Percentiles rank a stretch among this genome's conserved stretches.
phyloP scores from a whole-genome alignment of 2,113 vertebrate genomes.

The Candoia aspera region DNA sequence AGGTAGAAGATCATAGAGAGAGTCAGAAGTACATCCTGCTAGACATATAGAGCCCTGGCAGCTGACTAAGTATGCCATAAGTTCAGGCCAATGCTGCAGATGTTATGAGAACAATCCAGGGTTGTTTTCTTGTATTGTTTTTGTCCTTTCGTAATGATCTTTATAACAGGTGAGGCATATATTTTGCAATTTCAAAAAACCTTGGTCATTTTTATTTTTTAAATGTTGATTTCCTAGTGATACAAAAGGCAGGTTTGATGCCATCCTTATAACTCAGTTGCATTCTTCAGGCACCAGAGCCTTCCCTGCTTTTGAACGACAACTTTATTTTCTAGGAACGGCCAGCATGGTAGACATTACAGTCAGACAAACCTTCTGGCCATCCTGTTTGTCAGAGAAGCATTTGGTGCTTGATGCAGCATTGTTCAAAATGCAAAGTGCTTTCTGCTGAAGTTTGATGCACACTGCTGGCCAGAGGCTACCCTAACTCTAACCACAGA shows the following conservation, averaged over 20 bases:
- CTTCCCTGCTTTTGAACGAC: slow-evolving; percentile 27
- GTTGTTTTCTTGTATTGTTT: not conserved
- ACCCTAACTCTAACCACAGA: not conserved
- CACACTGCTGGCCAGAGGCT: not conserved
- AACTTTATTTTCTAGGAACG: slow-evolving; percentile 37
- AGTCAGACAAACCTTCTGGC: slow-evolving; percentile 38
- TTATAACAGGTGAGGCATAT: not conserved
- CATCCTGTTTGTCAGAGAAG: slow-evolving; percentile 17
- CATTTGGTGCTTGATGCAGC: accelerated
- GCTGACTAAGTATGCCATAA: not conserved
- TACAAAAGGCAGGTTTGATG: not conserved
- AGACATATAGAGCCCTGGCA: not conserved
- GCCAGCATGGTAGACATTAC: slow-evolving; percentile 20
- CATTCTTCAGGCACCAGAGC: slow-evolving; percentile 5
- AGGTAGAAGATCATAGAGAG: not conserved
- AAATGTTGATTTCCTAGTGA: not conserved
- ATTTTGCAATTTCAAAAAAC: not conserved
- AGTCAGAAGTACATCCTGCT: not conserved
- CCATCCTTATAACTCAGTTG: not conserved
- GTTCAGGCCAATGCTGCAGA: not conserved
- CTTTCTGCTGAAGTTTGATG: not conserved
- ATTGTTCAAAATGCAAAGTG: not conserved
- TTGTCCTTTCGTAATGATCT: not conserved
- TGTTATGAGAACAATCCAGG: not conserved
- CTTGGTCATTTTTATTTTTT: not conserved